phyloP scores from a whole-genome alignment of 2,888 invertebrate species.

The Mesochorus sp. region DNA sequence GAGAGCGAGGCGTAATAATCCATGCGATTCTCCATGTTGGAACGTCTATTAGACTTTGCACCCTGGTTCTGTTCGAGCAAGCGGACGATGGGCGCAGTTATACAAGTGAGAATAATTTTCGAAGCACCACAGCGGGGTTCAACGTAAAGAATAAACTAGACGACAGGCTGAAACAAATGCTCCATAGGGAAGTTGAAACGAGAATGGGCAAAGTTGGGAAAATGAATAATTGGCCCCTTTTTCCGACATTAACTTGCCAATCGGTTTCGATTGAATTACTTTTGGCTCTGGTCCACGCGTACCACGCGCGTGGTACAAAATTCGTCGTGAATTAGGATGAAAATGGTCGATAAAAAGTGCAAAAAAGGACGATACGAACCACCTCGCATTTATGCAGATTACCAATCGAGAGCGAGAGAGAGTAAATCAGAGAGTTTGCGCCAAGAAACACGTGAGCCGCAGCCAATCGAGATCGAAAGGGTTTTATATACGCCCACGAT shows the following conservation, averaged over 20 bases:
- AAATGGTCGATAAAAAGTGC: not conserved
- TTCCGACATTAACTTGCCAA: conserved; percentile 33
- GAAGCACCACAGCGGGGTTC: not conserved
- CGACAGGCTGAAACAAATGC: conserved; percentile 44
- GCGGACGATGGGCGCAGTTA: not conserved
- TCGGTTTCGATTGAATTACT: conserved; percentile 45
- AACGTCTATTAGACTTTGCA: no score
- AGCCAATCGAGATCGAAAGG: conserved; percentile 32
- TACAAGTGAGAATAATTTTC: not conserved
- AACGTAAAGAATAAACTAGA: conserved; percentile 26
- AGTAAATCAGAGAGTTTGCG: conserved; percentile 27
- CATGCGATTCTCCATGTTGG: no score
- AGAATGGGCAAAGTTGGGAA: conserved; percentile 34
- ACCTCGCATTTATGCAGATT: no score
- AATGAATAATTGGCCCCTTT: conserved; percentile 55
- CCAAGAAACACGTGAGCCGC: conserved; percentile 43
- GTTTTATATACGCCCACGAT: conserved; percentile 50
- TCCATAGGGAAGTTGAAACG: conserved; percentile 17
- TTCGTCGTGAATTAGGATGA: not conserved
- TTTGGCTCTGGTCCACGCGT: not conserved
- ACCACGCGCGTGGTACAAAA: not conserved
- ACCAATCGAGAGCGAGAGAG: not conserved
- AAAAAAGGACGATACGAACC: no score
- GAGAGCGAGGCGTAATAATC: no score
- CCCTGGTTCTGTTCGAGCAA: no score